phyloP scores from a whole-genome alignment of 2,113 vertebrate genomes.

The Aplodontia rufa region DNA sequence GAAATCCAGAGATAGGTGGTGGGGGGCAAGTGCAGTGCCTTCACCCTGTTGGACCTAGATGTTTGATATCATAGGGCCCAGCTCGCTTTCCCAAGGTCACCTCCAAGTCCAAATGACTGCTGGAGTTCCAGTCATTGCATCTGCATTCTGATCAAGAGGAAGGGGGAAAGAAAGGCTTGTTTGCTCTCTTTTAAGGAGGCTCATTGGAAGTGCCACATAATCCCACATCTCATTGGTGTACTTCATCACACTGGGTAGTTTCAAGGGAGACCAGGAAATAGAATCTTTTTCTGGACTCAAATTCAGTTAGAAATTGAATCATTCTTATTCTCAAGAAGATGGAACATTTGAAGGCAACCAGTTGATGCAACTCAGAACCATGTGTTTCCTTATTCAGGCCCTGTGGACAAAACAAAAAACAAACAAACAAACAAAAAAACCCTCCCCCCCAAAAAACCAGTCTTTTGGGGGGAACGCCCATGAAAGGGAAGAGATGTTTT shows the following conservation, averaged over 20 bases:
- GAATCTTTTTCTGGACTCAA: neutral
- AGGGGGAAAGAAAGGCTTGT: neutral
- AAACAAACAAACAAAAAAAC: too few relatives aligned
- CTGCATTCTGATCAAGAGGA: neutral
- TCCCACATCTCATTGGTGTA: neutral
- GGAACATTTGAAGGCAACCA: neutral
- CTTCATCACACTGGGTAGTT: neutral
- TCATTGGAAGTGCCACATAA: neutral
- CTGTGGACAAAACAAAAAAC: neutral
- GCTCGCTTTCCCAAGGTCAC: neutral
- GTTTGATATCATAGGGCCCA: neutral
- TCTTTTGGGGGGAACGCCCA: neutral
- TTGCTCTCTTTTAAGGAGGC: neutral
- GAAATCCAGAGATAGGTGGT: neutral
- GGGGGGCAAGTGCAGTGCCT: neutral
- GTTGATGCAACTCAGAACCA: neutral
- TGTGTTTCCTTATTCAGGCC: neutral
- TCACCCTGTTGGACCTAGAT: neutral
- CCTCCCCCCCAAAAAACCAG: too few relatives aligned
- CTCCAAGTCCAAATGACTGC: neutral
- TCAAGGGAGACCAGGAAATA: neutral
- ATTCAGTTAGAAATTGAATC: neutral
- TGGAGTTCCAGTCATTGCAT: neutral
- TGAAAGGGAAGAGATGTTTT: neutral
- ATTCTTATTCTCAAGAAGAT: neutral